Evolutionary conservation across 2,797 vertebrate species (phyloP).

Genomic region (Chaunax sp.): DNA sequence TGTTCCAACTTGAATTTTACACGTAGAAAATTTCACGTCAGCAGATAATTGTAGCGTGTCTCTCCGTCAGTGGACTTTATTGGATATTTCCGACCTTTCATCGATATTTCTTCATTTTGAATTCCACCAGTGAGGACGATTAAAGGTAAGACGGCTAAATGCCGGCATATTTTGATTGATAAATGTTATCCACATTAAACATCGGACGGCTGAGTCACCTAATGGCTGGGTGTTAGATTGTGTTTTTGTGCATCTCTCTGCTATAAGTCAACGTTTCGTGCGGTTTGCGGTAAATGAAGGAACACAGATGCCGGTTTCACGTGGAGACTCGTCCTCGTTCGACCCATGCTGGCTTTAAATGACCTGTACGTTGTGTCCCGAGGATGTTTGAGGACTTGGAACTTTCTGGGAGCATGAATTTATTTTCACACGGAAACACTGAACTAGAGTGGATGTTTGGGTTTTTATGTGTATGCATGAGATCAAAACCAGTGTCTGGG

Average conservation of each 20-base stretch:
- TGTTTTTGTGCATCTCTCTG: neutral
- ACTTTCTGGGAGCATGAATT: no score
- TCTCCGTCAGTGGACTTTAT: slow-evolving; percentile 23
- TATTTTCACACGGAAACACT: neutral
- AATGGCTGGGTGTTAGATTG: no score
- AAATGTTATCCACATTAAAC: no score
- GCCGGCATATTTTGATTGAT: no score
- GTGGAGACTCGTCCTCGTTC: slow-evolving; percentile 16
- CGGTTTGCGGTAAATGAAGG: rapidly evolving
- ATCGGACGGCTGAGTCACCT: no score
- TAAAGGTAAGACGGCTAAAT: slow-evolving; percentile 55
- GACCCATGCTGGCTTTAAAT: slow-evolving; percentile 60
- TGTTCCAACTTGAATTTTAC: slow-evolving; percentile 21
- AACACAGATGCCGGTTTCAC: slow-evolving; percentile 37
- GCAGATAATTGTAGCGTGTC: neutral
- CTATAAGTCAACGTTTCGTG: neutral
- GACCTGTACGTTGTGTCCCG: neutral
- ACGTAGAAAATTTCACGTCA: slow-evolving; percentile 20
- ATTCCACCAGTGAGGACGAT: neutral
- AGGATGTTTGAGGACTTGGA: neutral
- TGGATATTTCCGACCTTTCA: slow-evolving; percentile 32
- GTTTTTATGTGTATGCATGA: no score
- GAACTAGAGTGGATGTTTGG: rapidly evolving
- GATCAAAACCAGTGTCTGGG: no score
- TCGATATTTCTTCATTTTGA: neutral